phyloP scores from a whole-genome alignment of 1,140 invertebrate genomes.

The Macrotrachela quadricornifera region DNA sequence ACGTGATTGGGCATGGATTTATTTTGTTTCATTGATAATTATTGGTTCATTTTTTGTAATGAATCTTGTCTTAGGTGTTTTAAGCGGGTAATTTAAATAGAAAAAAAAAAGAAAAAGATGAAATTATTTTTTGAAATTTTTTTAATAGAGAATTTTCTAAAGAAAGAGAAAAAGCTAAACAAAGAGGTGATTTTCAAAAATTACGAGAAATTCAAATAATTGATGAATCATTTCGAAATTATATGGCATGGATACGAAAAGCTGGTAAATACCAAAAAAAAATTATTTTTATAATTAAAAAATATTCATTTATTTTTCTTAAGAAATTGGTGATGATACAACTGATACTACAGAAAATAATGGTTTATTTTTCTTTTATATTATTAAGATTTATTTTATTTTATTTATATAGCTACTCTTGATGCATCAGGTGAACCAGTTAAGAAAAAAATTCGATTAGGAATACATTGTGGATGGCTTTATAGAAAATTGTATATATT shows the following conservation, averaged over 20 bases:
- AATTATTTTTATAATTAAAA: background rate
- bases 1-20: slow-evolving; percentile 87
- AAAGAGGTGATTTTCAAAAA: slow-evolving; percentile 92
- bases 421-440: too few species aligned
- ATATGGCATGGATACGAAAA: slow-evolving; percentile 98
- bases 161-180: slow-evolving; percentile 97
- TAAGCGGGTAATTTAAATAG: slow-evolving; percentile 45
- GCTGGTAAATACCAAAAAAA: slow-evolving; percentile 38
- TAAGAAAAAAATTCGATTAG: too few species aligned
- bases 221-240: slow-evolving; percentile 87
- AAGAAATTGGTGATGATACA: background rate
- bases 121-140: too few species aligned
- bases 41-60: slow-evolving; percentile 98
- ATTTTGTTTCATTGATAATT: slow-evolving; percentile 95
- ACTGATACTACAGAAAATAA: background rate
- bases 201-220: slow-evolving; percentile 89
- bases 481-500: too few species aligned
- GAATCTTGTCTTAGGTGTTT: slow-evolving; percentile 98
- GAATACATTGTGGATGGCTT: too few species aligned
- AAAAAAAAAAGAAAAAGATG: too few species aligned
- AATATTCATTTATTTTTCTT: too few species aligned
- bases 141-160: slow-evolving; percentile 71
- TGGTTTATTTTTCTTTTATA: too few species aligned
- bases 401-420: too few species aligned
- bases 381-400: background rate